Conservation (phyloP, 2,113 vertebrate species). For the Plotosus lineatus region DNA sequence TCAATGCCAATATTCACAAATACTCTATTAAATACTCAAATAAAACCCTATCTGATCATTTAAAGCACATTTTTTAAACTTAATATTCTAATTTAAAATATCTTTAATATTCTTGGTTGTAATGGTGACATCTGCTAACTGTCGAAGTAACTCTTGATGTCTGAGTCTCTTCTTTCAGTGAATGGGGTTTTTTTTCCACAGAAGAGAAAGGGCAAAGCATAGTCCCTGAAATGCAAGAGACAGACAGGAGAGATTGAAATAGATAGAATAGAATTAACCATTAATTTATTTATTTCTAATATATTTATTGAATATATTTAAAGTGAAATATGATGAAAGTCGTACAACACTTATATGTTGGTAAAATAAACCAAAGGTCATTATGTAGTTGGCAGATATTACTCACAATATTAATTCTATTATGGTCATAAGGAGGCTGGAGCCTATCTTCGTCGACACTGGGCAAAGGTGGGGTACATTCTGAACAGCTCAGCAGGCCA, state of each 20-base stretch:
- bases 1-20: not conserved
- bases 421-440: too few relatives aligned
- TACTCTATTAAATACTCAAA: not conserved
- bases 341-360: not conserved
- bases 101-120: not conserved
- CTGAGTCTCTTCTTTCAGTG: conserved; percentile 45
- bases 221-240: conserved; percentile 61
- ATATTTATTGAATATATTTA: not conserved
- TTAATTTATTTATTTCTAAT: not conserved
- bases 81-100: not conserved
- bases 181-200: conserved; percentile 64
- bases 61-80: not conserved
- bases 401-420: too few relatives aligned
- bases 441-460: too few relatives aligned
- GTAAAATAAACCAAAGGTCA: not conserved
- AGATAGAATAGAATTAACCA: not conserved
- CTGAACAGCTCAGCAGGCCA: too few relatives aligned
- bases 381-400: not conserved
- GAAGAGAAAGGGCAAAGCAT: conserved; percentile 55
- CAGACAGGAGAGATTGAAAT: not conserved
- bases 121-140: conserved; percentile 54
- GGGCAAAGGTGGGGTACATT: too few relatives aligned
- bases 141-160: conserved; percentile 39
- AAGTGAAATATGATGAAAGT: not conserved
- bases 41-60: not conserved